phyloP scores from a whole-genome alignment of 1,140 invertebrate species.

The Octopus bimaculoides region DNA sequence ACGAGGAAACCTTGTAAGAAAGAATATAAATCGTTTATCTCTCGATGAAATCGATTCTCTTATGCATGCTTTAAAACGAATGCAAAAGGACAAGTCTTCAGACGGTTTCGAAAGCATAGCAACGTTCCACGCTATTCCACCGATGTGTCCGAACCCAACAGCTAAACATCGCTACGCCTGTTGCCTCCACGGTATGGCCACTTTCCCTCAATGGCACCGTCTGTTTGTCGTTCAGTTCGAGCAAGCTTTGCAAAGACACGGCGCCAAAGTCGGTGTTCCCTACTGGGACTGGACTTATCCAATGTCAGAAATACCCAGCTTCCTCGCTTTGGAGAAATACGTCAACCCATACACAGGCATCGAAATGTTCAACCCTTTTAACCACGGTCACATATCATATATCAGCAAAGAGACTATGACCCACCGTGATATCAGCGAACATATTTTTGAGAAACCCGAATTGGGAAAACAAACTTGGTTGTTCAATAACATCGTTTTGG shows the following conservation, averaged over 20 bases:
- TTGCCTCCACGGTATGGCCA: constrained; percentile 30
- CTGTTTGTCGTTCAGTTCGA: constrained; percentile 26
- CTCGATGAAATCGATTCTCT: constrained; percentile 25
- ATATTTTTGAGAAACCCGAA: not conserved
- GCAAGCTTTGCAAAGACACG: constrained; percentile 20
- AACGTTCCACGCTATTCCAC: constrained; percentile 27
- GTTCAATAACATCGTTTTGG: constrained; percentile 17
- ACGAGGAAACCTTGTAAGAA: constrained; percentile 11
- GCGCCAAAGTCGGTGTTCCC: constrained; percentile 25
- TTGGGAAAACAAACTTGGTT: not conserved
- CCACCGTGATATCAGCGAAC: not conserved
- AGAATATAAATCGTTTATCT: constrained; percentile 26
- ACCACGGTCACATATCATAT: not conserved
- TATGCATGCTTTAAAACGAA: constrained; percentile 19
- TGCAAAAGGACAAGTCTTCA: constrained; percentile 25
- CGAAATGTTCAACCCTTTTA: not conserved
- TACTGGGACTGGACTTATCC: constrained; percentile 35
- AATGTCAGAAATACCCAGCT: constrained; percentile 12
- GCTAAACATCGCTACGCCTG: constrained; percentile 23
- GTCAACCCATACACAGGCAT: constrained; percentile 12
- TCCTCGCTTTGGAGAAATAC: constrained; percentile 22
- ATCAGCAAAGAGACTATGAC: not conserved
- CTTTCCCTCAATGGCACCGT: constrained; percentile 32
- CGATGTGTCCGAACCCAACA: constrained; percentile 22
- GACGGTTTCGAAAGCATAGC: constrained; percentile 29